Percentiles rank a stretch among this genome's conserved stretches.
These are phyloP conservation scores for Macroglossus sobrinus DNA, from an alignment of 2,113 vertebrate genomes.

Conservation along the genomic window DNA sequence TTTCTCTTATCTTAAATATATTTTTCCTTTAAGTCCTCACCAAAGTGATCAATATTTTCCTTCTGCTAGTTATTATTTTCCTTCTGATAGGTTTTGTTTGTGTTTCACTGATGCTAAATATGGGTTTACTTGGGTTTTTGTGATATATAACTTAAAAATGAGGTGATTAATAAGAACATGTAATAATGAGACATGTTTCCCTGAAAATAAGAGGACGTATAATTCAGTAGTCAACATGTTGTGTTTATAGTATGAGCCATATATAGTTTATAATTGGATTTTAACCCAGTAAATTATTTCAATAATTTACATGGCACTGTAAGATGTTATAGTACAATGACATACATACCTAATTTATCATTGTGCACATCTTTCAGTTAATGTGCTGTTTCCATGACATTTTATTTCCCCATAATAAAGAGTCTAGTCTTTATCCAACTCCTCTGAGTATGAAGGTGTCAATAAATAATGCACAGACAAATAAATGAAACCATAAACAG, in stretches of 20 bases:
- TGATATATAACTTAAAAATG: constrained; percentile 48
- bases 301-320: constrained; percentile 30
- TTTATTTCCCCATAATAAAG: constrained; percentile 42
- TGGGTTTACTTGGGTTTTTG: neutral
- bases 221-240: constrained; percentile 58
- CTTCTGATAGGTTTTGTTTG: neutral
- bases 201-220: constrained; percentile 67
- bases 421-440: constrained; percentile 61
- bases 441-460: constrained; percentile 29
- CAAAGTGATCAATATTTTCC: neutral
- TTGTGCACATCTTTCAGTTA: neutral
- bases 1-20: neutral
- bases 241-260: constrained; percentile 54
- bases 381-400: constrained; percentile 25
- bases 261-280: constrained; percentile 63
- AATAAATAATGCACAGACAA: constrained; percentile 77
- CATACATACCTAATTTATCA: constrained; percentile 35
- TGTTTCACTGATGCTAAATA: constrained; percentile 1
- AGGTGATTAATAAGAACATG: constrained; percentile 9
- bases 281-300: constrained; percentile 52
- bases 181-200: constrained; percentile 57
- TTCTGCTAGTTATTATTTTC: neutral
- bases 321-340: constrained; percentile 1
- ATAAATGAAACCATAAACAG: constrained; percentile 68
- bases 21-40: constrained; percentile 8